A percentile compares a stretch with the other conserved stretches of the same genome.
phyloP scores from a whole-genome alignment of 2,888 invertebrate genomes.

The Leucophenga montana region DNA sequence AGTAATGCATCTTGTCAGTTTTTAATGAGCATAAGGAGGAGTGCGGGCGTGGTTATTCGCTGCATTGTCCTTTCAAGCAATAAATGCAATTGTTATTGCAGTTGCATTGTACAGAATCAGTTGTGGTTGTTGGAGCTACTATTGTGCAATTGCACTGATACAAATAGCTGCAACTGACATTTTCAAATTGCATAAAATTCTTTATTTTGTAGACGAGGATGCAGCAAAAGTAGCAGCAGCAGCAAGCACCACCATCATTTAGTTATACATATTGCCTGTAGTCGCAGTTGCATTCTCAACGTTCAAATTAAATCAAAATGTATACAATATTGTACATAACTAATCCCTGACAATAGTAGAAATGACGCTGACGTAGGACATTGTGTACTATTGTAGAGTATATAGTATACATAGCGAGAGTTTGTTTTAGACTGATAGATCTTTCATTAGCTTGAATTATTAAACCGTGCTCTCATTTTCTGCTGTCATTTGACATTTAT shows the following conservation, averaged over 20 bases:
- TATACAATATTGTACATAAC: not conserved
- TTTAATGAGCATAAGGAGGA: not conserved
- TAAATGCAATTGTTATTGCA: not conserved
- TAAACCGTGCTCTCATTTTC: too few relatives aligned
- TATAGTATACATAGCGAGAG: too few relatives aligned
- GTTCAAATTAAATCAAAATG: constrained; percentile 4
- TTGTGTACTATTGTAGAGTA: too few relatives aligned
- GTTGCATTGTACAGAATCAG: not conserved
- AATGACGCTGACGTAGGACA: too few relatives aligned
- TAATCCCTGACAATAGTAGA: not conserved
- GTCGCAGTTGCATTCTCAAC: not conserved
- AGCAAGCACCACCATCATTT: too few relatives aligned
- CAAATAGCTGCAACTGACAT: constrained; percentile 26
- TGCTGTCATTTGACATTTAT: too few relatives aligned
- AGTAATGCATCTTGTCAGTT: constrained; percentile 8
- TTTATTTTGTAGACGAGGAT: not conserved
- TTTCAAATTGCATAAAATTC: constrained; percentile 22
- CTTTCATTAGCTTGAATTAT: too few relatives aligned
- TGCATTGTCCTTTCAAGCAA: not conserved
- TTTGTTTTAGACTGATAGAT: too few relatives aligned
- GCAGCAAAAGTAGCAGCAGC: too few relatives aligned
- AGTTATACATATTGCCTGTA: not conserved
- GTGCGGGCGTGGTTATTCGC: not conserved
- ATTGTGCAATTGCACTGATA: not conserved
- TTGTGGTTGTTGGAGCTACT: not conserved